A percentile compares a stretch with the other conserved stretches of the same genome.
Evolutionary conservation across 2,113 vertebrate species (phyloP).

Genomic region (Silurus glanis): DNA sequence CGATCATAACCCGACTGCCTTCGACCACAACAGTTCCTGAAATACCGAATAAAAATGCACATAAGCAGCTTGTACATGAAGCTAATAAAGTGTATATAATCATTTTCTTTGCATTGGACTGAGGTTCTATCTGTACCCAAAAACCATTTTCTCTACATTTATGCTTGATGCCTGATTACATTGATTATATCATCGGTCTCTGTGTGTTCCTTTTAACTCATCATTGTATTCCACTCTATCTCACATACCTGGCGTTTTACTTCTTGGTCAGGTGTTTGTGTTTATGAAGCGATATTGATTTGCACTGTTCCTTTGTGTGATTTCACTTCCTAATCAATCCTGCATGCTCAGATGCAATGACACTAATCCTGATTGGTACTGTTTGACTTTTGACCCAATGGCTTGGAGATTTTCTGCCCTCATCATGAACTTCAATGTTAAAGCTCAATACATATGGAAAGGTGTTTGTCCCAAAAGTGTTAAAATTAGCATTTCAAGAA

Average conservation of each 20-base stretch:
- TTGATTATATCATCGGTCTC: background rate
- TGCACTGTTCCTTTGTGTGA: background rate
- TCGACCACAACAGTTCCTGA: conserved; percentile 81
- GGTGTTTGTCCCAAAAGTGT: too few species aligned
- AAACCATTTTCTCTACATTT: background rate
- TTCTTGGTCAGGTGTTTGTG: background rate
- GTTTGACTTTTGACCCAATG: background rate
- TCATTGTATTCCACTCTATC: background rate
- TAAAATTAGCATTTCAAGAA: too few species aligned
- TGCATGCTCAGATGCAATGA: background rate
- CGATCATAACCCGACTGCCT: conserved; percentile 78
- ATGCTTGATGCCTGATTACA: background rate
- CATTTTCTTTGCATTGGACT: background rate
- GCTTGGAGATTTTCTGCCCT: background rate
- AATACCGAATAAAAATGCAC: conserved; percentile 18
- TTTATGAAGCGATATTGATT: background rate
- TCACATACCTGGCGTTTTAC: background rate
- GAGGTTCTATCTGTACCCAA: background rate
- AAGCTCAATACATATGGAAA: too few species aligned
- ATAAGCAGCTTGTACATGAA: background rate
- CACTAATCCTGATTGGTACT: background rate
- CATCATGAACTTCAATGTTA: too few species aligned
- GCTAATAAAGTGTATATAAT: background rate
- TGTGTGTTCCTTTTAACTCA: background rate
- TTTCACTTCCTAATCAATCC: background rate